Conservation (phyloP, 2,113 vertebrate species). For the Corydoras maculifer region DNA sequence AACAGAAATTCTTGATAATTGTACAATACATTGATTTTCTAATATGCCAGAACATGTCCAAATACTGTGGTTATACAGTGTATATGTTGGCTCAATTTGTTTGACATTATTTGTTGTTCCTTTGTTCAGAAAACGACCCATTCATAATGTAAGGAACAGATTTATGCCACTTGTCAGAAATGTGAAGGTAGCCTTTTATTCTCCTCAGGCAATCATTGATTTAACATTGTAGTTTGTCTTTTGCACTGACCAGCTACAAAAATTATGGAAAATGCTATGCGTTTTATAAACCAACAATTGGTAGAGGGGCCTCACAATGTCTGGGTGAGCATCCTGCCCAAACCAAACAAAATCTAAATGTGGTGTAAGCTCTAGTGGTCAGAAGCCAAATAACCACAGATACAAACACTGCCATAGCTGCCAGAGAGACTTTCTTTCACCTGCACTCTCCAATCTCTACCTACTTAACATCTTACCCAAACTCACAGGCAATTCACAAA, state of each 20-base stretch:
- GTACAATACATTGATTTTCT: no score
- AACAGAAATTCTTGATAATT: no score
- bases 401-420: no score
- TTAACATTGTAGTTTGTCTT: background rate
- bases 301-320: constrained; percentile 3
- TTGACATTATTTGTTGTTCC: no score
- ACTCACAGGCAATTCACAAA: background rate
- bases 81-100: no score
- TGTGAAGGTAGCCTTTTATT: constrained; percentile 1
- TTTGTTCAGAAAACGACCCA: background rate
- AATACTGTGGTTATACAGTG: no score
- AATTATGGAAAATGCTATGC: constrained; percentile 19
- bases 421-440: no score
- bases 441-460: no score
- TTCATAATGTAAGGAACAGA: background rate
- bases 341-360: constrained; percentile 15
- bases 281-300: constrained; percentile 8
- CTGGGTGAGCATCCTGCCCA: constrained; percentile 1
- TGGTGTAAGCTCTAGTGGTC: background rate
- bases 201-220: background rate
- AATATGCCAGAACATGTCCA: no score
- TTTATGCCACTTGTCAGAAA: background rate
- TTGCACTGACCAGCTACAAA: background rate
- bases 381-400: no score
- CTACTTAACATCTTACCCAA: background rate